Evolutionary conservation across 1,140 invertebrate genomes (phyloP), one percentile per base, ranked within the genome.

Genomic region (Bombus terrestris): DNA sequence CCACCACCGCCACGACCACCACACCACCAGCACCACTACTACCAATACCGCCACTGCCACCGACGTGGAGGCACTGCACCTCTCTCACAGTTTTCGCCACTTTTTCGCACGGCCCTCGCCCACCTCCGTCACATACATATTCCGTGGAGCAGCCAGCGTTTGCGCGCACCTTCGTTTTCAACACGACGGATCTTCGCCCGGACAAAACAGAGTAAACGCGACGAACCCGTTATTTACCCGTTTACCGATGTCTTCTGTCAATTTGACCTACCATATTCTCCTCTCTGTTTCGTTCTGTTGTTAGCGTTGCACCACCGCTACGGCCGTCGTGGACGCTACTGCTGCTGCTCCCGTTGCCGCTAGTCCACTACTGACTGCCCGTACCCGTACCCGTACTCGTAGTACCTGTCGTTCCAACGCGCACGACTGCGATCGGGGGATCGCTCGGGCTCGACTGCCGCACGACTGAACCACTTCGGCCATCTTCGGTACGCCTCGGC

Each of bases 391-490:
- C 15, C 57, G 59, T 35, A 66, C 59, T 12, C 28, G 59, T 66
- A 18, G 12, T 66, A 32, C 77, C 81, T 73, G 62, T 35, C 66
- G 71, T 81, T 80, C 83, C 86, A 88, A 81, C 91, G 88, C 90
- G 86, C 91, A 90, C 88, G 82, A 89, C 86, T 83, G 68, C 89
- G 81, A 89, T 89, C 87, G 81, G 86, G 87, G 74, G 83, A 81
- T 90, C 85, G 80, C 88, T 92, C 90, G 84, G 81, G 64, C 88
- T 88, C 88, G 89, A 91, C 89, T 87, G 89, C 69, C 85, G 88
- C 78, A 82, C 81, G 74, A 80, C 53, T 62, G 75, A 32, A 59
- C 0, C 39, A n/a, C 41, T 64, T 92, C 91, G 90, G 88, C 62
- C 64, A 72, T 83, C 57, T 86, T 83, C 91, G 90, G 28, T 6